Percentiles rank a stretch among this genome's conserved stretches.
Evolutionary conservation across 2,113 vertebrate genomes (phyloP).

Genomic region (Excalfactoria chinensis): DNA sequence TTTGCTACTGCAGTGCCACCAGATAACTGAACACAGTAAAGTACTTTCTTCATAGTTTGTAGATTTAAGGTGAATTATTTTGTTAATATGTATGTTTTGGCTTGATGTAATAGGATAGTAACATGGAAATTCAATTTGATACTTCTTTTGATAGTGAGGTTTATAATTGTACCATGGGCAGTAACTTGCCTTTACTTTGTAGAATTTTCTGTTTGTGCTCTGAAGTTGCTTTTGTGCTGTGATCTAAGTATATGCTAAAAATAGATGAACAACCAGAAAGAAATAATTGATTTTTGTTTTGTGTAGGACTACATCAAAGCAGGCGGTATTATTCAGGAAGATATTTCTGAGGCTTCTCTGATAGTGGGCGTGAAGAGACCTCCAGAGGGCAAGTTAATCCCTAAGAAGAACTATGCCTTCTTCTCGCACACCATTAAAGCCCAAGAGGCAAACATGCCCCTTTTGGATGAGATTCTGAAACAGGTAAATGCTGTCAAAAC

Average conservation of each 20-base stretch:
- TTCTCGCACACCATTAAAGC: constrained; percentile 99
- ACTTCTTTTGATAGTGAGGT: neutral
- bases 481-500: constrained; percentile 80
- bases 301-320: constrained; percentile 91
- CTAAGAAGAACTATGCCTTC: constrained; percentile 94
- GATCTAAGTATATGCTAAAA: neutral
- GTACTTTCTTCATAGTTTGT: neutral
- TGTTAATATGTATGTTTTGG: neutral
- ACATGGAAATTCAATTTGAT: neutral
- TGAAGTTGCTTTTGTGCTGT: neutral
- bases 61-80: neutral
- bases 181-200: neutral
- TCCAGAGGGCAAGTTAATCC: constrained; percentile 90
- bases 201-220: neutral
- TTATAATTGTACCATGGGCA: neutral
- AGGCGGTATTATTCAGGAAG: constrained; percentile 92
- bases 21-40: neutral
- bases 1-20: neutral
- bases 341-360: constrained; percentile 93
- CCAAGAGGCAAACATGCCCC: constrained; percentile 95
- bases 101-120: neutral
- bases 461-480: constrained; percentile 91
- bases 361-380: constrained; percentile 96
- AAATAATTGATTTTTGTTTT: neutral
- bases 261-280: neutral